Percentiles rank a stretch among this genome's conserved stretches.
Evolutionary conservation across 2,888 invertebrate species (phyloP).

Genomic region (Drosophila multiciliata): DNA sequence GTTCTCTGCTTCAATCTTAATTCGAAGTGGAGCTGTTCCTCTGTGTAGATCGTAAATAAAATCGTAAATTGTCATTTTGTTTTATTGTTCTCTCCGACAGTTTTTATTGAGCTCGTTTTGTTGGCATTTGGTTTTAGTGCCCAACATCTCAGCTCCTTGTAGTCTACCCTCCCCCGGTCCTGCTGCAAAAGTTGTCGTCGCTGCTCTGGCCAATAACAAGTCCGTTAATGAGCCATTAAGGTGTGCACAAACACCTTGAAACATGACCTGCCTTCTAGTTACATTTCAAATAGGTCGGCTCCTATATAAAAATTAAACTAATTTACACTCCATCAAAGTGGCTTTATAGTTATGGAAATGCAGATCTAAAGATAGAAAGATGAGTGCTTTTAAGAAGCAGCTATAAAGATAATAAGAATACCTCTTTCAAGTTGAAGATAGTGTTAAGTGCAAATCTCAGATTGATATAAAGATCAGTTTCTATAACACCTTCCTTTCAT

Average conservation of each 20-base stretch:
- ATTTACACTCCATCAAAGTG: neutral
- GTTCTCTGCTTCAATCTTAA: conserved; percentile 14
- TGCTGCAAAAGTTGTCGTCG: conserved; percentile 55
- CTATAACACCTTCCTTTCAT: neutral
- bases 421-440: too few relatives aligned
- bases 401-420: neutral
- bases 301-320: neutral
- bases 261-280: conserved; percentile 4
- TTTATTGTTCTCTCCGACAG: conserved; percentile 74
- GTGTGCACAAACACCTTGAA: conserved; percentile 57
- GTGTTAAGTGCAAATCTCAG: neutral
- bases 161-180: too few relatives aligned
- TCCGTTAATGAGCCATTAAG: conserved; percentile 79
- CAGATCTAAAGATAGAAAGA: conserved; percentile 10
- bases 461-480: neutral
- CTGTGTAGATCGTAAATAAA: conserved; percentile 75
- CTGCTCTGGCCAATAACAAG: conserved; percentile 48
- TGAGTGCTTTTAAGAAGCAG: neutral
- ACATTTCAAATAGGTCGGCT: neutral
- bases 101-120: conserved; percentile 80
- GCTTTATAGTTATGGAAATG: neutral
- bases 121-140: conserved; percentile 56
- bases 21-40: conserved; percentile 17
- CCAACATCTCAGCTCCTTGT: conserved; percentile 14
- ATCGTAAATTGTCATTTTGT: conserved; percentile 79